phyloP scores from a whole-genome alignment of 2,113 vertebrate genomes.

The Macroglossus sobrinus region DNA sequence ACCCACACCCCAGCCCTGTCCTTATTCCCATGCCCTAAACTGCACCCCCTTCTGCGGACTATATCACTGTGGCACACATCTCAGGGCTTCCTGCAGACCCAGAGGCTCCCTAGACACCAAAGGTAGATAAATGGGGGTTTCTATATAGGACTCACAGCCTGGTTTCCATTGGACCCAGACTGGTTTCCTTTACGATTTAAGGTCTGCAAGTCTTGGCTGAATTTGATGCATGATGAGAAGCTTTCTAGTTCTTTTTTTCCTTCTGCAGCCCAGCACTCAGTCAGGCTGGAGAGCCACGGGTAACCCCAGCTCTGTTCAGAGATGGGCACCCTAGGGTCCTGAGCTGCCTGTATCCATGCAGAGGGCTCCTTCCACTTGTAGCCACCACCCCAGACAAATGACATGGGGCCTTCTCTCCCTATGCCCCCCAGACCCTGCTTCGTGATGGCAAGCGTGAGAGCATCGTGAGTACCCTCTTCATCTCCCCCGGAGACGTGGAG shows the following conservation, averaged over 20 bases:
- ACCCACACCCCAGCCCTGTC: neutral
- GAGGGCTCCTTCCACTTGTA: neutral
- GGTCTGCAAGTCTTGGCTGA: neutral
- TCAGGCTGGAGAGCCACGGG: rapidly evolving
- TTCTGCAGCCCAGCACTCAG: rapidly evolving
- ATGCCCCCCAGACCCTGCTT: conserved; percentile 86
- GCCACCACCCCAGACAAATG: neutral
- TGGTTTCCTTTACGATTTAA: neutral
- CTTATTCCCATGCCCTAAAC: neutral
- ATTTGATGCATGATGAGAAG: neutral
- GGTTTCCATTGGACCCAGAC: neutral
- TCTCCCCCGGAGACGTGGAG: conserved; percentile 93
- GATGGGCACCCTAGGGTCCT: neutral
- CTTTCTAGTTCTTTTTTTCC: neutral
- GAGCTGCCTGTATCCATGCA: neutral
- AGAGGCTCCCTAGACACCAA: neutral
- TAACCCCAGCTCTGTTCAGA: neutral
- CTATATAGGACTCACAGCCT: neutral
- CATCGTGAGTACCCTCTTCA: conserved; percentile 94
- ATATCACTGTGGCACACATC: rapidly evolving
- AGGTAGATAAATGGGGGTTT: neutral
- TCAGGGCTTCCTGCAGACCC: neutral
- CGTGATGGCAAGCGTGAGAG: conserved; percentile 94
- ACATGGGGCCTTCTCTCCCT: neutral
- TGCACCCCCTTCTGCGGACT: neutral